These are phyloP conservation scores for Diarsia dahlii DNA, from an alignment of 2,888 invertebrate genomes.

Conservation along the genomic window DNA sequence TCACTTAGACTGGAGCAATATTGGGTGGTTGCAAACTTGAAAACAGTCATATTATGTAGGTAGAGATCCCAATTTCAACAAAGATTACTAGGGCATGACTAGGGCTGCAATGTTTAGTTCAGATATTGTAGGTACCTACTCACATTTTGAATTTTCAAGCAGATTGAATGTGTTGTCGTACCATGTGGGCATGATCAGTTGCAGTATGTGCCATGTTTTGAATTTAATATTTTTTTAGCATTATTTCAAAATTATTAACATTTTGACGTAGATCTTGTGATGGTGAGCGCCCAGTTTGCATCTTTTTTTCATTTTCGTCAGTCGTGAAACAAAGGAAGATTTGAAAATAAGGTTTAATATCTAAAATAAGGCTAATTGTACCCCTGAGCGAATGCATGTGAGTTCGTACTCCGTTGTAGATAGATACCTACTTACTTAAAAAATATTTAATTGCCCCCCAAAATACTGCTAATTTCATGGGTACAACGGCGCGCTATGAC, in stretches of 20 bases:
- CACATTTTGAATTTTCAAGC: constrained; percentile 45
- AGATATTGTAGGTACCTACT: constrained; percentile 23
- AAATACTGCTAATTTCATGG: too few species aligned
- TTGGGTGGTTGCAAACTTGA: too few species aligned
- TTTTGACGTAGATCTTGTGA: constrained; percentile 45
- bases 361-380: background rate
- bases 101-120: background rate
- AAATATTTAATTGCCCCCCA: too few species aligned
- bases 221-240: constrained; percentile 42
- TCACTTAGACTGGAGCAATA: too few species aligned
- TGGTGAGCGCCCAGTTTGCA: constrained; percentile 16
- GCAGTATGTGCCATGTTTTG: constrained; percentile 56
- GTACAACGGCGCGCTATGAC: too few species aligned
- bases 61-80: too few species aligned
- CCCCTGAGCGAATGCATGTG: too few species aligned
- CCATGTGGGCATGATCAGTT: constrained; percentile 23
- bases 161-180: constrained; percentile 28
- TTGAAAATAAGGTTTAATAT: constrained; percentile 11
- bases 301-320: constrained; percentile 1
- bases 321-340: constrained; percentile 14
- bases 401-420: background rate
- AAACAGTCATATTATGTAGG: too few species aligned
- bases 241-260: constrained; percentile 46
- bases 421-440: too few species aligned
- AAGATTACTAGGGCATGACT: too few species aligned